Conservation (phyloP, 2,888 invertebrate genomes). For the Philopedon plagiatum region DNA sequence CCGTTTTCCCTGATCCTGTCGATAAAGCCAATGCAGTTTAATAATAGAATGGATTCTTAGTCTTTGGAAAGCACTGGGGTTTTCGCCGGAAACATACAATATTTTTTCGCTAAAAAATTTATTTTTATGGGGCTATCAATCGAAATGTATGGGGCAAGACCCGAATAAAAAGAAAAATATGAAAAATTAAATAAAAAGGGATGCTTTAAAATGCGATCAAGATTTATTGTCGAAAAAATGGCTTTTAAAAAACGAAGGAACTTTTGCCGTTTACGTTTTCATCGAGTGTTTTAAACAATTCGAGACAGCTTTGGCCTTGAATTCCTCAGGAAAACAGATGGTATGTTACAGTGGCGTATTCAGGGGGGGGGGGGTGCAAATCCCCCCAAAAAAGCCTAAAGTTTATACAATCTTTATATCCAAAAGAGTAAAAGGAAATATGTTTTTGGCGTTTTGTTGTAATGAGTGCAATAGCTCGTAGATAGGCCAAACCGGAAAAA, state of each 20-base stretch:
- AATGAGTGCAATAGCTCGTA: no score
- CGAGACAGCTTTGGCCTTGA: no score
- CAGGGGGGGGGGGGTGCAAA: no score
- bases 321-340: no score
- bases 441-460: no score
- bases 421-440: no score
- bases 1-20: conserved; percentile 40
- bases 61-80: conserved; percentile 25
- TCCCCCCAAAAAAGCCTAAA: no score
- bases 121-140: conserved; percentile 26
- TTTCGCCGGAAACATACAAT: conserved; percentile 25
- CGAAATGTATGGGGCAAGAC: conserved; percentile 7
- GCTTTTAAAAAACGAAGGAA: neutral
- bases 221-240: neutral
- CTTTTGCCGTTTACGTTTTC: no score
- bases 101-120: conserved; percentile 26
- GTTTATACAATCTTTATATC: no score
- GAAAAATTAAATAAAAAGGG: neutral
- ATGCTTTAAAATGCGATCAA: neutral
- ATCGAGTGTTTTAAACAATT: no score
- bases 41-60: conserved; percentile 53
- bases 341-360: no score
- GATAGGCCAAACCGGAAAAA: no score
- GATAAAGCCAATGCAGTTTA: conserved; percentile 51
- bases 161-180: conserved; percentile 5